Evolutionary conservation across 2,888 invertebrate species (phyloP).

Genomic region (Micoletzkya japonica): DNA sequence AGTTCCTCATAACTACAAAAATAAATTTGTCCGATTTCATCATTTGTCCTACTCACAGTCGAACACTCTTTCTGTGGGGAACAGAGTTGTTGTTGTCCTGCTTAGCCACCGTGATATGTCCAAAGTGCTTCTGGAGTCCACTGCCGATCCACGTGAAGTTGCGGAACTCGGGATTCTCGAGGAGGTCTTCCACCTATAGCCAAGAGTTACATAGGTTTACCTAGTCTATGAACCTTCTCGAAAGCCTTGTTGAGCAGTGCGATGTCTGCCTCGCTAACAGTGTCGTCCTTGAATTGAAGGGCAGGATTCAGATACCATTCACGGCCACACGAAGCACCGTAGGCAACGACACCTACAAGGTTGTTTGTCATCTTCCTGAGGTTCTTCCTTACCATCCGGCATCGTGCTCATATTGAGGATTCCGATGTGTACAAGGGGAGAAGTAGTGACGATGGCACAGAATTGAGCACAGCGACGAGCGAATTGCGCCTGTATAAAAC

Average conservation of each 20-base stretch:
- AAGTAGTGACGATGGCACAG: slow-evolving; percentile 57
- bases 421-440: slow-evolving; percentile 53
- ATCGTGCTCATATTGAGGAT: slow-evolving; percentile 54
- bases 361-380: not conserved
- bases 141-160: slow-evolving; percentile 57
- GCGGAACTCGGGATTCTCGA: slow-evolving; percentile 45
- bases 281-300: slow-evolving; percentile 53
- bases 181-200: slow-evolving; percentile 45
- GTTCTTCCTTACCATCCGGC: slow-evolving; percentile 44
- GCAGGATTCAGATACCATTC: slow-evolving; percentile 58
- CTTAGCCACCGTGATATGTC: slow-evolving; percentile 54
- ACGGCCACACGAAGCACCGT: slow-evolving; percentile 57
- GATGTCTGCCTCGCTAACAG: slow-evolving; percentile 42
- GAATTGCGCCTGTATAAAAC: slow-evolving; percentile 47
- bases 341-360: slow-evolving; percentile 47
- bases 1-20: slow-evolving; percentile 31
- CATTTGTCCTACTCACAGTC: slow-evolving; percentile 22
- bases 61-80: slow-evolving; percentile 29
- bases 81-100: slow-evolving; percentile 51
- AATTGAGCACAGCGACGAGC: slow-evolving; percentile 57
- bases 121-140: slow-evolving; percentile 58
- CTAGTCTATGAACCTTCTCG: slow-evolving; percentile 36
- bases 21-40: not conserved
- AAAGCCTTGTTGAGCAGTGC: slow-evolving; percentile 47
- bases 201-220: not conserved